Percentiles rank a stretch among this genome's conserved stretches.
These are phyloP conservation scores for Caenorhabditis angaria DNA, from an alignment of 2,888 invertebrate genomes.

Conservation along the genomic window DNA sequence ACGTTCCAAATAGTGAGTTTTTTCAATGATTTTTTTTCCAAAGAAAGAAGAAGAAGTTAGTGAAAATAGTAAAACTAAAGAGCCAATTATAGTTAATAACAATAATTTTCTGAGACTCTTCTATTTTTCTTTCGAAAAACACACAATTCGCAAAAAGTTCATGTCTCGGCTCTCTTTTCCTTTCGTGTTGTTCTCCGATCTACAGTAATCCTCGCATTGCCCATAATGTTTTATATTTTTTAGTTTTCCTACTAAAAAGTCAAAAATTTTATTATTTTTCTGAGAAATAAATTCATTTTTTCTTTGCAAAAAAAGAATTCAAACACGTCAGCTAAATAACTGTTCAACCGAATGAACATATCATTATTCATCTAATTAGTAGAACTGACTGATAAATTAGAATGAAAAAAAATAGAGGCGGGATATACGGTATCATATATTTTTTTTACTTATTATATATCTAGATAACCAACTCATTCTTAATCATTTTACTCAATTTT, in stretches of 20 bases:
- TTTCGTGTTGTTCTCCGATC: neutral
- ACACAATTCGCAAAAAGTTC: neutral
- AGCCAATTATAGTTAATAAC: conserved; percentile 4
- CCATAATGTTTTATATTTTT: neutral
- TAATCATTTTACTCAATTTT: neutral
- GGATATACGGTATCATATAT: neutral
- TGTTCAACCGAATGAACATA: neutral
- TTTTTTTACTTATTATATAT: neutral
- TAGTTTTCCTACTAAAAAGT: neutral
- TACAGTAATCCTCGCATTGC: neutral
- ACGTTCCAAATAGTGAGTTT: too few species aligned
- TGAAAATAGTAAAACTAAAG: too few species aligned
- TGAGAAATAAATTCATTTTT: neutral
- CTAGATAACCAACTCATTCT: neutral
- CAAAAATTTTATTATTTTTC: neutral
- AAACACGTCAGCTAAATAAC: neutral
- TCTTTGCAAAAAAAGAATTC: neutral
- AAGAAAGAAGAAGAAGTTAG: too few species aligned
- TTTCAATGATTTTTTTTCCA: too few species aligned
- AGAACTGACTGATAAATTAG: neutral
- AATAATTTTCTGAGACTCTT: neutral
- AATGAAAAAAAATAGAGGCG: neutral
- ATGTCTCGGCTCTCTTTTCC: neutral
- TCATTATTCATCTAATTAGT: conserved; percentile 2
- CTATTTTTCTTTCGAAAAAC: neutral